Evolutionary conservation across 2,113 vertebrate genomes (phyloP).

Genomic region (Rhipidura dahli): DNA sequence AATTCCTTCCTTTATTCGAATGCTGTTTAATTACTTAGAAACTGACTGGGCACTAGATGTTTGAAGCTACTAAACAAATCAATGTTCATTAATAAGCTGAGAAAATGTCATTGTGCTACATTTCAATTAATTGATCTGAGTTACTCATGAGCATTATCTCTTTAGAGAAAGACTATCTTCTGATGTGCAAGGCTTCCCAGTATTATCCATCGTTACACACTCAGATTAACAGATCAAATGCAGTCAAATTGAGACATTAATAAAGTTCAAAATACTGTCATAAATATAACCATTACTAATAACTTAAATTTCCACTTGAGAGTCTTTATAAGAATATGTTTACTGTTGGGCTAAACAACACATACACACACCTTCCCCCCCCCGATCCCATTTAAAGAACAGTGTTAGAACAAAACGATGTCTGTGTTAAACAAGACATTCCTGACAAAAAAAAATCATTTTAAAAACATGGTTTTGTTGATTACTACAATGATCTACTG

Average conservation of each 20-base stretch:
- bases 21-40: neutral
- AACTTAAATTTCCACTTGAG: neutral
- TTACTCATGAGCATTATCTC: neutral
- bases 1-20: neutral
- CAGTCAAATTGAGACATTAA: neutral
- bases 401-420: accelerated
- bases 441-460: neutral
- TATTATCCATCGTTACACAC: neutral
- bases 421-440: neutral
- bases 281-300: neutral
- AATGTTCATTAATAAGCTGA: neutral
- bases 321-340: slow-evolving; percentile 2
- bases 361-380: no score
- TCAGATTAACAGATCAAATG: neutral
- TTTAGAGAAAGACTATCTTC: neutral
- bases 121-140: neutral
- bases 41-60: neutral
- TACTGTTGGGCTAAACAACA: neutral
- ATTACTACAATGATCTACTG: neutral
- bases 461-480: neutral
- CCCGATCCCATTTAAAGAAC: neutral
- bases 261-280: neutral
- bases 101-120: slow-evolving; percentile 1
- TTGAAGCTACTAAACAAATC: neutral
- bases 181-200: neutral